Percentiles rank a stretch among this genome's conserved stretches.
Evolutionary conservation across 1,140 invertebrate genomes (phyloP).

Genomic region (Trichonephila clavipes): DNA sequence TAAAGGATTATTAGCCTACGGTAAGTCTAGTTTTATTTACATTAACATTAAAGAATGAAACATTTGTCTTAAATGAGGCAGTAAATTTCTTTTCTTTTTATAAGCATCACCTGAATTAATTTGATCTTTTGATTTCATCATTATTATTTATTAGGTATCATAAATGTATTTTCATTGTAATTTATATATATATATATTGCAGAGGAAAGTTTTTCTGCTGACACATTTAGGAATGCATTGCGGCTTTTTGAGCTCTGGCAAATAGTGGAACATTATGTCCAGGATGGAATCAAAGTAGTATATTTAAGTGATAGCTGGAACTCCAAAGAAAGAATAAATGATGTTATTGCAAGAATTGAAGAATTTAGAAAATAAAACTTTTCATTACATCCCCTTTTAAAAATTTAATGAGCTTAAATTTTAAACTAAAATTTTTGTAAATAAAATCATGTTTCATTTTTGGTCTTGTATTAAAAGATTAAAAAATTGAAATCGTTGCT

Average conservation of each 20-base stretch:
- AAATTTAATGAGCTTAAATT: not conserved
- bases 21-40: constrained; percentile 82
- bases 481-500: not conserved
- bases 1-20: constrained; percentile 85
- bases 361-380: constrained; percentile 68
- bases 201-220: constrained; percentile 88
- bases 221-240: constrained; percentile 90
- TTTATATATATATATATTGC: no score
- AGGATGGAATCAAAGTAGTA: constrained; percentile 83
- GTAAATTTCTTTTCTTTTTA: no score
- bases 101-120: no score
- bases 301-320: constrained; percentile 82
- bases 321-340: constrained; percentile 63
- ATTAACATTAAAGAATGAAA: no score
- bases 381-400: not conserved
- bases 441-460: not conserved
- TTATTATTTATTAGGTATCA: no score
- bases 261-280: constrained; percentile 85
- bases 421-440: not conserved
- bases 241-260: constrained; percentile 89
- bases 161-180: no score
- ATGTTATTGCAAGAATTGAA: constrained; percentile 74
- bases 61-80: no score
- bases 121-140: no score
- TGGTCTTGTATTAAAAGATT: not conserved